A percentile compares a stretch with the other conserved stretches of the same genome.
Evolutionary conservation across 1,140 invertebrate species (phyloP).

Genomic region (Macrosteles quadrilineatus): DNA sequence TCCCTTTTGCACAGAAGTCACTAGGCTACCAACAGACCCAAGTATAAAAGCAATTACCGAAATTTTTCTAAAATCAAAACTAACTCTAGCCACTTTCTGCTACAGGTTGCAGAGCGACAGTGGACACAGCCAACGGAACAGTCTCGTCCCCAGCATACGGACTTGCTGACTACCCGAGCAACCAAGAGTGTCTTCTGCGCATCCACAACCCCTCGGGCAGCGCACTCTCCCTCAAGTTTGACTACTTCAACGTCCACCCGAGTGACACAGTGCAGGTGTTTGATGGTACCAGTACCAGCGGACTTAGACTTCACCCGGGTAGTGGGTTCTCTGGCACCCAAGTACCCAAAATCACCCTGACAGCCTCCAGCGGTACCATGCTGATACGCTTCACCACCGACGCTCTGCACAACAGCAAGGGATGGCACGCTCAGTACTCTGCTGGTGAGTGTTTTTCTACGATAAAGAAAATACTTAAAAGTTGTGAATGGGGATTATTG

Average conservation of each 20-base stretch:
- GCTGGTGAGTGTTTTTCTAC: constrained; percentile 63
- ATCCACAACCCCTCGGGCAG: constrained; percentile 81
- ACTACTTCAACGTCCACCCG: constrained; percentile 81
- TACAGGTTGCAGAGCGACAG: constrained; percentile 72
- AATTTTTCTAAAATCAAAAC: background rate
- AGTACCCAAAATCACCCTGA: constrained; percentile 84
- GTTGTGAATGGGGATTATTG: background rate
- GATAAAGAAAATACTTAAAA: background rate
- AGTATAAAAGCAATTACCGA: background rate
- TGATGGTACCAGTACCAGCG: constrained; percentile 83
- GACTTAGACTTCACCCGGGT: constrained; percentile 82
- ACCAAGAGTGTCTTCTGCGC: constrained; percentile 89
- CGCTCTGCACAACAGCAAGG: constrained; percentile 76
- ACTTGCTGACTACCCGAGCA: constrained; percentile 82
- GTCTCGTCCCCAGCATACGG: constrained; percentile 86
- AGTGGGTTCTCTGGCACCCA: constrained; percentile 81
- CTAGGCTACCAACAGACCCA: background rate
- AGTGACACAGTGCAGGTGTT: constrained; percentile 89
- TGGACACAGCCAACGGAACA: constrained; percentile 78
- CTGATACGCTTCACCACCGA: constrained; percentile 85
- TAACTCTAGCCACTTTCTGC: background rate
- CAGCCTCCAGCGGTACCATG: constrained; percentile 91
- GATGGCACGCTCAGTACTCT: constrained; percentile 91
- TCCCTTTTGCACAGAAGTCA: background rate
- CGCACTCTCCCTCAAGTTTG: constrained; percentile 84